These are phyloP conservation scores for Lymantria monacha DNA, from an alignment of 2,888 invertebrate genomes.

Conservation along the genomic window DNA sequence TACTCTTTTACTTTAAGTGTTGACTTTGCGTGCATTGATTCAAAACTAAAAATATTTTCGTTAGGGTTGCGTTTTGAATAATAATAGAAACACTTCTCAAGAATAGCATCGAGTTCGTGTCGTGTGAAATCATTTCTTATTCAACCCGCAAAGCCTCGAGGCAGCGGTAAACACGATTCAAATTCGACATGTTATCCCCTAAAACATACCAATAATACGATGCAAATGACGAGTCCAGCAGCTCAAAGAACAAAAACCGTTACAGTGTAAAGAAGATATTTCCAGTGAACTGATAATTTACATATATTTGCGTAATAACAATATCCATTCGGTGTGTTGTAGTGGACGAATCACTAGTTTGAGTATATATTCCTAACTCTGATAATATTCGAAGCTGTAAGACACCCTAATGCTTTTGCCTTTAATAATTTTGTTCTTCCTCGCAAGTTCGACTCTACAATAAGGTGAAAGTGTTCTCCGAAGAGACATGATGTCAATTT, in stretches of 20 bases:
- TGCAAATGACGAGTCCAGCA: slow-evolving; percentile 70
- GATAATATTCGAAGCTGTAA: slow-evolving; percentile 29
- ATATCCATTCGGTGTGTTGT: slow-evolving; percentile 67
- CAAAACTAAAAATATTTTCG: slow-evolving; percentile 39
- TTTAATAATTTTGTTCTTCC: slow-evolving; percentile 25
- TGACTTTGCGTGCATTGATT: slow-evolving; percentile 29
- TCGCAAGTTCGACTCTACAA: slow-evolving; percentile 5
- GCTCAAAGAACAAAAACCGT: slow-evolving; percentile 58
- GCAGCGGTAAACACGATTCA: slow-evolving; percentile 59
- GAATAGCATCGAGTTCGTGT: slow-evolving; percentile 36
- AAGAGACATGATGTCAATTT: slow-evolving; percentile 16
- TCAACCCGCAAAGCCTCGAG: slow-evolving; percentile 51
- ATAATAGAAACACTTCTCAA: slow-evolving; percentile 30
- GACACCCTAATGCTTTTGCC: slow-evolving; percentile 25
- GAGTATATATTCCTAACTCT: slow-evolving; percentile 29
- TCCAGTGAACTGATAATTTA: slow-evolving; percentile 67
- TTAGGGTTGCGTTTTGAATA: slow-evolving; percentile 48
- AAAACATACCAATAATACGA: slow-evolving; percentile 72
- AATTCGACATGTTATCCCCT: slow-evolving; percentile 71
- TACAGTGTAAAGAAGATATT: slow-evolving; percentile 54
- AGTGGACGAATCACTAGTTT: slow-evolving; percentile 61
- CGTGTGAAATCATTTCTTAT: slow-evolving; percentile 69
- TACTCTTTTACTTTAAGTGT: slow-evolving; percentile 8
- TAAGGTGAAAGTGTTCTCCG: slow-evolving; percentile 9
- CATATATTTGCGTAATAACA: slow-evolving; percentile 76